Evolutionary conservation across 2,113 vertebrate species (phyloP).

Genomic region (Gymnogyps californianus): DNA sequence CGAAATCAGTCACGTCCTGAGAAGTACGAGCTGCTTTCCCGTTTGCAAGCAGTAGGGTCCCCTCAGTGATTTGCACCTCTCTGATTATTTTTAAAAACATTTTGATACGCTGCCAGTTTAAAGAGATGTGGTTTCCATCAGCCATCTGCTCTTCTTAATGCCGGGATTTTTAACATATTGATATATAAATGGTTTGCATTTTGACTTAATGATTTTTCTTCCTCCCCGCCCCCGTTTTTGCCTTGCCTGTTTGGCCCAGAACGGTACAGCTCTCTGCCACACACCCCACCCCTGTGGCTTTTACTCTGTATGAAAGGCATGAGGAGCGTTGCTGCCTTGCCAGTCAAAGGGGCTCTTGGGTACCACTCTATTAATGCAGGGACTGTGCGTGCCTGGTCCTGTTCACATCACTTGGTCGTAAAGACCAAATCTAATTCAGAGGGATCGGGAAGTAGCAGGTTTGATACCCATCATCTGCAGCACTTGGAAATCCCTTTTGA

Average conservation of each 20-base stretch:
- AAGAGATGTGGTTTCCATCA: conserved; percentile 11
- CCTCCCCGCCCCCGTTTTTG: not conserved
- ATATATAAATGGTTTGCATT: not conserved
- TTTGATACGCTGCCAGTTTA: conserved; percentile 8
- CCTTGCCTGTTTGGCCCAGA: not conserved
- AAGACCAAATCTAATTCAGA: not conserved
- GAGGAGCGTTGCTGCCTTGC: not conserved
- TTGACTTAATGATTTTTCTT: not conserved
- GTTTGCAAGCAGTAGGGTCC: not conserved
- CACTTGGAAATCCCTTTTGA: not conserved
- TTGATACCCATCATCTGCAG: not conserved
- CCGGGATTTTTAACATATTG: not conserved
- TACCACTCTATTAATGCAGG: not conserved
- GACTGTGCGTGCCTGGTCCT: not conserved
- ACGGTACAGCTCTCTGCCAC: not conserved
- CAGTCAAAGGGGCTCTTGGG: accelerated
- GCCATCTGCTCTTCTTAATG: not conserved
- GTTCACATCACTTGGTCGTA: not conserved
- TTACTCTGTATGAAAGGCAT: not conserved
- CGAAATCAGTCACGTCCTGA: not conserved
- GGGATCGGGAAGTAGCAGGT: not conserved
- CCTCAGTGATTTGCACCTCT: not conserved
- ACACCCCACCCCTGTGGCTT: not conserved
- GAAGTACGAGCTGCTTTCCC: not conserved
- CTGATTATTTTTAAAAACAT: conserved; percentile 9